Evolutionary conservation across 1,140 invertebrate genomes (phyloP).

Genomic region (Lordiphosa mommai): DNA sequence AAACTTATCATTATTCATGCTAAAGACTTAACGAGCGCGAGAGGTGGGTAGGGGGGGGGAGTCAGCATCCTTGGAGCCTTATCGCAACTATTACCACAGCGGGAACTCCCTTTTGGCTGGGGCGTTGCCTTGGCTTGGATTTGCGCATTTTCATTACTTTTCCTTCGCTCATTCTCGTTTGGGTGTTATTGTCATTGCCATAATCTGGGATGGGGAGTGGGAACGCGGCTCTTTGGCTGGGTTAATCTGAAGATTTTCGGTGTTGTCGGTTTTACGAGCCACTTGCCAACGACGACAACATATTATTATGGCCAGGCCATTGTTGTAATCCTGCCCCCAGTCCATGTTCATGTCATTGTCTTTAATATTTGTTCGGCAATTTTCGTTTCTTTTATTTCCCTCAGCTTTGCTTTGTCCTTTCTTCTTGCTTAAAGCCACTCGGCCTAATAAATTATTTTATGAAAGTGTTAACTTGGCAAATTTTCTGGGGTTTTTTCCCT

Average conservation of each 20-base stretch:
- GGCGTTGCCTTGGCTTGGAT: conserved; percentile 46
- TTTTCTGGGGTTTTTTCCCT: conserved; percentile 32
- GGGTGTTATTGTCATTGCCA: conserved; percentile 72
- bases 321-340: conserved; percentile 56
- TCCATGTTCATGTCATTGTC: conserved; percentile 40
- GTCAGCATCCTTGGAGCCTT: conserved; percentile 29
- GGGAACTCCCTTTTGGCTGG: conserved; percentile 27
- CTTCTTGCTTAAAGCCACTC: conserved; percentile 34
- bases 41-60: neutral
- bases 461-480: conserved; percentile 73
- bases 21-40: conserved; percentile 78
- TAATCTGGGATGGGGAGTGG: conserved; percentile 35
- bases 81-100: conserved; percentile 69
- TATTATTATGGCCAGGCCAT: conserved; percentile 70
- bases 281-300: conserved; percentile 62
- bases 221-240: conserved; percentile 29
- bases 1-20: conserved; percentile 79
- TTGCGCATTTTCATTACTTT: conserved; percentile 67
- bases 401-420: conserved; percentile 22
- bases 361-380: conserved; percentile 69
- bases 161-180: conserved; percentile 23
- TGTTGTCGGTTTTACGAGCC: conserved; percentile 75
- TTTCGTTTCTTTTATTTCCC: conserved; percentile 59
- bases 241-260: conserved; percentile 75
- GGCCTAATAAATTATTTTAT: conserved; percentile 72